A percentile compares a stretch with the other conserved stretches of the same genome.
Evolutionary conservation across 1,140 invertebrate genomes (phyloP).

Genomic region (Drosophila hydei): DNA sequence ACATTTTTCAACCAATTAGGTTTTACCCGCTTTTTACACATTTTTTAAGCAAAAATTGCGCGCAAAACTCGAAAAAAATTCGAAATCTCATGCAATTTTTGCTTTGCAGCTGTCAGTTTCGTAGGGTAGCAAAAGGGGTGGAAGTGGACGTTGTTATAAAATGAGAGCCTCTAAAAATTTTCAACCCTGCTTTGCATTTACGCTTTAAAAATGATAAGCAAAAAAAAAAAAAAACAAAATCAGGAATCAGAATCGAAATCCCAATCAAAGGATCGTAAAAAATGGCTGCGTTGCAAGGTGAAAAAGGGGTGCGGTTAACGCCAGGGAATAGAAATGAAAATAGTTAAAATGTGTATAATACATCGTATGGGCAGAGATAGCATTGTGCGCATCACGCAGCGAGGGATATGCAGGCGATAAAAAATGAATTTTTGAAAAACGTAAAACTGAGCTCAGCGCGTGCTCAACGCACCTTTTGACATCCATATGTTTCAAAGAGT

Average conservation of each 20-base stretch:
- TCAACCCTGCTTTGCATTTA: conserved; percentile 76
- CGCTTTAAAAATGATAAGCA: conserved; percentile 57
- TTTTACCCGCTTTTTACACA: conserved; percentile 33
- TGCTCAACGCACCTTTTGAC: conserved; percentile 53
- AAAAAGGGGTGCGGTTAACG: conserved; percentile 25
- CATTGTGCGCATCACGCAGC: conserved; percentile 65
- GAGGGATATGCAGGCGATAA: conserved; percentile 15
- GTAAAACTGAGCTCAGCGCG: conserved; percentile 51
- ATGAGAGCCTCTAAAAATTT: conserved; percentile 45
- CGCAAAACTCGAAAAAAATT: conserved; percentile 39
- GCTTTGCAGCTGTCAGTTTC: conserved; percentile 58
- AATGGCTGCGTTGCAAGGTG: conserved; percentile 38
- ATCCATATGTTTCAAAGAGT: conserved; percentile 12
- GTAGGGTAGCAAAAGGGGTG: conserved; percentile 59
- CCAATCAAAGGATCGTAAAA: conserved; percentile 55
- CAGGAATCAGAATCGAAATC: conserved; percentile 30
- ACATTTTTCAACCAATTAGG: conserved; percentile 62
- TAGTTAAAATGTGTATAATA: conserved; percentile 21
- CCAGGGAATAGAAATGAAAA: neutral
- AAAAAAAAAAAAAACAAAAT: no score
- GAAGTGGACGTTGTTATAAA: conserved; percentile 38
- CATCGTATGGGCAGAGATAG: conserved; percentile 41
- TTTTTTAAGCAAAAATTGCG: conserved; percentile 63
- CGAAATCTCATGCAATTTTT: conserved; percentile 10
- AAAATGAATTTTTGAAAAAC: conserved; percentile 11